Evolutionary conservation across 2,797 vertebrate genomes (phyloP).

Genomic region (Enteromius radiatus): DNA sequence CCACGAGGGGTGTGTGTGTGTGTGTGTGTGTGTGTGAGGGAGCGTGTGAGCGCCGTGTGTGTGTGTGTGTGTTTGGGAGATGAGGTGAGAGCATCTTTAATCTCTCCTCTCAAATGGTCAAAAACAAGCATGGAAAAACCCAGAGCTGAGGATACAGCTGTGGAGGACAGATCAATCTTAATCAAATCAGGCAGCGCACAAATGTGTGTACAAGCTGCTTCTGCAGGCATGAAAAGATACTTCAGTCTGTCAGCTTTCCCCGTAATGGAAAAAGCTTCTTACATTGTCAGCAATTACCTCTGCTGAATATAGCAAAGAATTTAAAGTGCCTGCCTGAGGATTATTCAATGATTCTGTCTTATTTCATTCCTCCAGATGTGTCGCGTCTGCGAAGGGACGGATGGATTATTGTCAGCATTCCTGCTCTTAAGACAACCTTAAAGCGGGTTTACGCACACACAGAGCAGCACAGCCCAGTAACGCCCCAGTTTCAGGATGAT

Average conservation of each 20-base stretch:
- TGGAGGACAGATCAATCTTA: constrained; percentile 60
- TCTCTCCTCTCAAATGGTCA: constrained; percentile 68
- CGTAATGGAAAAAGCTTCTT: constrained; percentile 60
- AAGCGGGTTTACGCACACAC: constrained; percentile 52
- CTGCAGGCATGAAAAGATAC: constrained; percentile 57
- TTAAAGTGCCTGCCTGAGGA: constrained; percentile 55
- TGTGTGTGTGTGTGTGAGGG: background rate
- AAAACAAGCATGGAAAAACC: constrained; percentile 70
- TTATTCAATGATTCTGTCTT: constrained; percentile 55
- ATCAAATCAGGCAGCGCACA: constrained; percentile 54
- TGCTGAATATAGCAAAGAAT: constrained; percentile 54
- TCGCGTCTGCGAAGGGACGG: constrained; percentile 50
- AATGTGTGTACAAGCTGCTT: constrained; percentile 54
- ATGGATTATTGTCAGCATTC: constrained; percentile 46
- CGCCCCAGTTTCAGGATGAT: constrained; percentile 57
- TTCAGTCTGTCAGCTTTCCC: constrained; percentile 60
- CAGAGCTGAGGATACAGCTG: constrained; percentile 57
- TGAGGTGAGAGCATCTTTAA: constrained; percentile 67
- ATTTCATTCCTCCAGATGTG: constrained; percentile 59
- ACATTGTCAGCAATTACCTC: constrained; percentile 64
- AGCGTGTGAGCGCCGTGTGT: background rate
- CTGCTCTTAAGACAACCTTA: constrained; percentile 33
- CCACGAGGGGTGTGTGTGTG: constrained; percentile 62
- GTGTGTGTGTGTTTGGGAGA: constrained; percentile 38
- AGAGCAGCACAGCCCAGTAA: constrained; percentile 49